Base-by-base conservation (phyloP, 2,113 vertebrate genomes). In the Ophthalmolycus amberensis region DNA sequence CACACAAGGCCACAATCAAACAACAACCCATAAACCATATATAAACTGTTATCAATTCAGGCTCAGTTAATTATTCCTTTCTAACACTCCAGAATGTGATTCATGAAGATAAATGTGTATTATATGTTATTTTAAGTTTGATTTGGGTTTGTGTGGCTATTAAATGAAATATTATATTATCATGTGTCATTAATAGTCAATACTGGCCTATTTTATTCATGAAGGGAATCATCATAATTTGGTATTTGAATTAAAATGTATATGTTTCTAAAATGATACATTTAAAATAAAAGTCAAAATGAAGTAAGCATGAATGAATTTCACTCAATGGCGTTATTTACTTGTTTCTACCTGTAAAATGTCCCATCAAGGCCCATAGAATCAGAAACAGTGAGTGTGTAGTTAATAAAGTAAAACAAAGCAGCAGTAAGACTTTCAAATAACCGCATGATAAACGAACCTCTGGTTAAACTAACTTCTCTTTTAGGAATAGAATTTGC, bases 1-100 rank as follows among this genome's bases (percentile, higher is more conserved):
- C 34, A 58, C 42, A 63, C 15, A 22, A 69, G 42, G 42, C 46
- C 75, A 9, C 77, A 79, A 48, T 77, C 25, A 84, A 71, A 70
- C 64, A 71, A 42, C 6, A 50, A 10, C 46, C 50, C 34, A 80
- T 65, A 77, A 76, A 70, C 37, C 1, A 25, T 15, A 14, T 48
- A 70, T 50, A 25, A 75, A 71, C 20, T 67, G 37, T 58, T 52
- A 73, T 73, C 62, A 73, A 18, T 14, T 62, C 46, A 40, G 22
- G 2, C 40, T 9, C 15, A 52, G 59, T 78, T 83, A 75, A 42
- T 52, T 22, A 52, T 52, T 52, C 18, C 18, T 50, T 50, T 20
- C 5, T 20, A 48, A 18, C 16, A 7, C 46, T 48, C 48, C 48
- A 50, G 20, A 8, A 20, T 50, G 46, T 64, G 46, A 76, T 62